These are phyloP conservation scores for Trissolcus basalis DNA, from an alignment of 1,140 invertebrate species.

Conservation along the genomic window DNA sequence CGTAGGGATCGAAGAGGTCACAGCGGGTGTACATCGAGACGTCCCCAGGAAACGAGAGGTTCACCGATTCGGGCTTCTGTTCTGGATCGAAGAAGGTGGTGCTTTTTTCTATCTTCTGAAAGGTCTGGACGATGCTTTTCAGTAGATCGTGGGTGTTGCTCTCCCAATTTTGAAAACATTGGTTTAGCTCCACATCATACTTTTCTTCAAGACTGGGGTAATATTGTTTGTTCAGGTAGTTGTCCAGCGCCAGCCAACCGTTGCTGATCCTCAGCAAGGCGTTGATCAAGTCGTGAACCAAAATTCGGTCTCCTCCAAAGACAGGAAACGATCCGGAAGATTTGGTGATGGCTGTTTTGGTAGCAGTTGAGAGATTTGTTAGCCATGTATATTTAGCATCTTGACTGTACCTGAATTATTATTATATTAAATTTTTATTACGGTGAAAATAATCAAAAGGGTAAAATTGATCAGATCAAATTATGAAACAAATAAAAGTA, in stretches of 20 bases:
- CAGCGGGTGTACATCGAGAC: slow-evolving; percentile 66
- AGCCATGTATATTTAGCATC: slow-evolving; percentile 60
- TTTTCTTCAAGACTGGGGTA: slow-evolving; percentile 64
- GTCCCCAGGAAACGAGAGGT: slow-evolving; percentile 67
- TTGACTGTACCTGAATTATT: slow-evolving; percentile 36
- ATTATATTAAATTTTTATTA: too few species aligned
- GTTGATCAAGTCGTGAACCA: slow-evolving; percentile 67
- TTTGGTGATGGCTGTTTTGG: slow-evolving; percentile 67
- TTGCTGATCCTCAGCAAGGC: slow-evolving; percentile 68
- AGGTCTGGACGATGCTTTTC: slow-evolving; percentile 62
- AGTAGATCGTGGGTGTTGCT: slow-evolving; percentile 63
- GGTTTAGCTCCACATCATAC: slow-evolving; percentile 59
- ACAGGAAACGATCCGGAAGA: slow-evolving; percentile 67
- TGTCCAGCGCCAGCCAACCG: slow-evolving; percentile 70
- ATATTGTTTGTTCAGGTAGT: slow-evolving; percentile 71
- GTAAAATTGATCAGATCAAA: too few species aligned
- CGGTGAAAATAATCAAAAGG: too few species aligned
- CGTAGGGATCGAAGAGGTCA: slow-evolving; percentile 62
- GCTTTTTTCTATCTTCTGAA: slow-evolving; percentile 61
- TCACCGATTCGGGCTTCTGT: slow-evolving; percentile 32
- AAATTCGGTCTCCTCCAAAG: slow-evolving; percentile 63
- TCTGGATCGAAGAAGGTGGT: slow-evolving; percentile 18
- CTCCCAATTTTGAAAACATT: slow-evolving; percentile 67
- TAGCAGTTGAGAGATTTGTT: slow-evolving; percentile 62
- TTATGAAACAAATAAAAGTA: too few species aligned